phyloP scores from a whole-genome alignment of 2,113 vertebrate species.

The Semnopithecus entellus region DNA sequence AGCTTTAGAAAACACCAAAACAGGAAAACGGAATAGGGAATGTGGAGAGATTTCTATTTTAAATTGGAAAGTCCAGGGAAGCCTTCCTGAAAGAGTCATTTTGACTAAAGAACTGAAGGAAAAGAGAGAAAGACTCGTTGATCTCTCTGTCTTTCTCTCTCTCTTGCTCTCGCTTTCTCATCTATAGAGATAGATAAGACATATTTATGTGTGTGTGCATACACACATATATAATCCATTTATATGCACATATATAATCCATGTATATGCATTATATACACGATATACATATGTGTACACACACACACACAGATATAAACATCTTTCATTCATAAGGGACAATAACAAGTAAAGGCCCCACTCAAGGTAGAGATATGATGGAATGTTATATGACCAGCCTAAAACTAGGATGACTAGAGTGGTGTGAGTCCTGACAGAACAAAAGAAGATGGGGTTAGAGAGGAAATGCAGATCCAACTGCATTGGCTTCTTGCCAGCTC shows the following conservation, averaged over 20 bases:
- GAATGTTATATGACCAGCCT: not conserved
- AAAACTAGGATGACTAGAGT: not conserved
- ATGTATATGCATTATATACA: not conserved
- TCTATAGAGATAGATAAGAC: not conserved
- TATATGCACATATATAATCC: not conserved
- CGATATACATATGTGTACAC: fast-evolving
- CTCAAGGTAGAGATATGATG: not conserved
- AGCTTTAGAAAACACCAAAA: not conserved
- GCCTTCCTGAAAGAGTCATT: not conserved
- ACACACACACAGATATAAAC: not conserved
- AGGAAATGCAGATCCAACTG: not conserved
- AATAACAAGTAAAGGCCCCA: not conserved
- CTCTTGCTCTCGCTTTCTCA: not conserved
- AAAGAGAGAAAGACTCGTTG: not conserved
- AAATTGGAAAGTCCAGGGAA: not conserved
- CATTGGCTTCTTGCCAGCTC: not conserved
- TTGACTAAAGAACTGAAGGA: not conserved
- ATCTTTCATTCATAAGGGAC: not conserved
- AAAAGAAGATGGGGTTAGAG: not conserved
- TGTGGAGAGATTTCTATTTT: not conserved
- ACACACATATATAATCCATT: not conserved
- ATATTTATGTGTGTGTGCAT: no score
- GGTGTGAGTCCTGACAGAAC: not conserved
- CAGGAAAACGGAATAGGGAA: not conserved
- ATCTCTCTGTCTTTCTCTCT: not conserved